Conservation (phyloP, 2,113 vertebrate species). For the Octodon degus region DNA sequence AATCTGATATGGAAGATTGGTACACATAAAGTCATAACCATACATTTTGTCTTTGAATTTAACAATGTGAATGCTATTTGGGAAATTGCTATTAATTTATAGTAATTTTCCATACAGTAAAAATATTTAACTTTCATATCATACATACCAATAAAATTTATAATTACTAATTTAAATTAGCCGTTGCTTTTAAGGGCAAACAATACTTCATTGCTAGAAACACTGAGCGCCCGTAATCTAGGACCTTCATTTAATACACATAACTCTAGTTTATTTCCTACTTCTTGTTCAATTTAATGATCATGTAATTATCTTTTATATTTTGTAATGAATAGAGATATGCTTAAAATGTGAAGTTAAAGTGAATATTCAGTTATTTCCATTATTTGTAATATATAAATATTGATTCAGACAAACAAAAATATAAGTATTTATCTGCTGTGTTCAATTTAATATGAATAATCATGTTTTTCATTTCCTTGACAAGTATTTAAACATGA, state of each 20-base stretch:
- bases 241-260: neutral
- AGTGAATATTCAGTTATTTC: neutral
- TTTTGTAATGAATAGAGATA: neutral
- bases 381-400: neutral
- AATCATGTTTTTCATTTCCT: neutral
- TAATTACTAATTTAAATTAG: neutral
- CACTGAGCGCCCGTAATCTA: neutral
- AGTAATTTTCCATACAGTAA: neutral
- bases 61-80: neutral
- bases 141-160: neutral
- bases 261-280: neutral
- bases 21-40: neutral
- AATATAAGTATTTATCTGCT: neutral
- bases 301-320: neutral
- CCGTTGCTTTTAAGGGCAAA: neutral
- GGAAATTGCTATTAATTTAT: neutral
- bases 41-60: neutral
- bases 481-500: conserved; percentile 29
- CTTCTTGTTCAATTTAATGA: neutral
- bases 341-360: neutral
- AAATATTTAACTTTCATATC: neutral
- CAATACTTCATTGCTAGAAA: neutral
- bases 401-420: conserved; percentile 12
- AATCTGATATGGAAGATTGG: neutral
- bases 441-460: neutral